Conservation (phyloP, 2,113 vertebrate species). For the Oryzias javanicus region DNA sequence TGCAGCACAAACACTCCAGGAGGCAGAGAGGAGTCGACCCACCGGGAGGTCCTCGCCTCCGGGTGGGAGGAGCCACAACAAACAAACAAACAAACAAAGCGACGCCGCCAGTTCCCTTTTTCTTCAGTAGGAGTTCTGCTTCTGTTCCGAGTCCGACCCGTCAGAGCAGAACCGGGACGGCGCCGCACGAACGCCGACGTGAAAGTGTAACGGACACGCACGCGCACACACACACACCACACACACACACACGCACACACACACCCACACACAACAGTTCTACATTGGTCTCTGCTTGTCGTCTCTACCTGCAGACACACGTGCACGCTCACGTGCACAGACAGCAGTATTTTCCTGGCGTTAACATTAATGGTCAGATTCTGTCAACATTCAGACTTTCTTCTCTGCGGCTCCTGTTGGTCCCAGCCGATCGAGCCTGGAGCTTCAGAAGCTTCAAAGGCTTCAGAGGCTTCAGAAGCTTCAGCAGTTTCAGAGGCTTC, state of each 20-base stretch:
- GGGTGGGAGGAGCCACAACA: background rate
- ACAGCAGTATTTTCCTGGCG: slow-evolving; percentile 25
- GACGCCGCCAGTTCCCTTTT: slow-evolving; percentile 61
- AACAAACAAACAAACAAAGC: slow-evolving; percentile 41
- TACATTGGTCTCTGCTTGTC: too few species aligned
- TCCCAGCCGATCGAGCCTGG: slow-evolving; percentile 23
- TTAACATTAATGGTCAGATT: slow-evolving; percentile 33
- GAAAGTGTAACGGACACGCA: background rate
- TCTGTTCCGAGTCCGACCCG: background rate
- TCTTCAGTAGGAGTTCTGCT: slow-evolving; percentile 38
- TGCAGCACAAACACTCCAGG: slow-evolving; percentile 26
- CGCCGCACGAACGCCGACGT: background rate
- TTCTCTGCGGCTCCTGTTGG: slow-evolving; percentile 49
- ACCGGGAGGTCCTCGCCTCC: background rate
- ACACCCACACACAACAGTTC: too few species aligned
- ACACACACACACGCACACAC: background rate
- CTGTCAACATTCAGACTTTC: slow-evolving; percentile 62
- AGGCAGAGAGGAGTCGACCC: background rate
- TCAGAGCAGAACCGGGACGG: background rate
- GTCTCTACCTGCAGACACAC: background rate
- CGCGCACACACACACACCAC: background rate
- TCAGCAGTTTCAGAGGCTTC: too few species aligned
- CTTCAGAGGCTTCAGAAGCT: too few species aligned
- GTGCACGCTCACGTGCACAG: slow-evolving; percentile 33
- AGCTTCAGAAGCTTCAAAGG: too few species aligned